phyloP scores from a whole-genome alignment of 2,113 vertebrate genomes.

The Calidris pugnax region DNA sequence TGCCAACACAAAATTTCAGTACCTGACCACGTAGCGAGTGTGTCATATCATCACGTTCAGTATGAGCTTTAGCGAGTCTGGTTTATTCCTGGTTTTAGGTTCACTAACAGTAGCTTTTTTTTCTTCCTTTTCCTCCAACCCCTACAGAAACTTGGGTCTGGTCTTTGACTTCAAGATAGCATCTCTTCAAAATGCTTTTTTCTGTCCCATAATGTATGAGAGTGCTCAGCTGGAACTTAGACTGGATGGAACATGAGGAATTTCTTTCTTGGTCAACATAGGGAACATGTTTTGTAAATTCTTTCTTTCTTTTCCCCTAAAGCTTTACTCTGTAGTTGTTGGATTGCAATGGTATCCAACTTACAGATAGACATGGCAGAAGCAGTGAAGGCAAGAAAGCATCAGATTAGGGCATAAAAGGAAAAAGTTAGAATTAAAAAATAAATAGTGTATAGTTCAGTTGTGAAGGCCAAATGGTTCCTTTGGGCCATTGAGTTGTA shows the following conservation, averaged over 20 bases:
- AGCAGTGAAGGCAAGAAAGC: background rate
- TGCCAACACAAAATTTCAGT: fast-evolving
- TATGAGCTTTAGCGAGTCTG: background rate
- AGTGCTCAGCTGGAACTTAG: background rate
- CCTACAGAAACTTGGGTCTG: background rate
- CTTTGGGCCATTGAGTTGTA: background rate
- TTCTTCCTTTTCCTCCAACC: background rate
- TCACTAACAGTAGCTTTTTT: background rate
- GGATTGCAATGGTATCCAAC: background rate
- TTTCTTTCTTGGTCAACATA: background rate
- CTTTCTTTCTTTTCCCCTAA: background rate
- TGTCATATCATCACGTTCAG: background rate
- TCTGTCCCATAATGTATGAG: background rate
- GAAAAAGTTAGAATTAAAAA: background rate
- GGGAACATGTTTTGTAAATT: background rate
- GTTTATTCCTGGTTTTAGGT: background rate
- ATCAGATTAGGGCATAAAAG: background rate
- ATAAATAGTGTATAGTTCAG: background rate
- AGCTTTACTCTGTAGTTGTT: background rate
- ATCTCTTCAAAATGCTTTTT: background rate
- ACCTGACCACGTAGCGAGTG: background rate
- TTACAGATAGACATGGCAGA: background rate
- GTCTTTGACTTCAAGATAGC: background rate
- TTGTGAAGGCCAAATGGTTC: background rate
- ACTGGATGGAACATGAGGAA: background rate